Conservation (phyloP, 2,888 invertebrate species). For the Smittia aterrima region DNA sequence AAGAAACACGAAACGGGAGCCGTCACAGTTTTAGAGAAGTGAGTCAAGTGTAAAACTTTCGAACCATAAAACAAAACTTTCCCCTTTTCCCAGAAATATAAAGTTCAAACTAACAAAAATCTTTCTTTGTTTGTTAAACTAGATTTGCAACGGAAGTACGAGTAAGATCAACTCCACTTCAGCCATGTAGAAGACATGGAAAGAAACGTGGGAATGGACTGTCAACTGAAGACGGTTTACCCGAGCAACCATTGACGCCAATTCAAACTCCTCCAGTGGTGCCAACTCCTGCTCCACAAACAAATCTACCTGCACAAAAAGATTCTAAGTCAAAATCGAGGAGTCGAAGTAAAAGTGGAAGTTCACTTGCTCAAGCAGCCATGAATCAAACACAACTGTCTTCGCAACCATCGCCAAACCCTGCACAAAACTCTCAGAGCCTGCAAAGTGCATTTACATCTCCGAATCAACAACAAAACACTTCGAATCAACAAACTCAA, state of each 20-base stretch:
- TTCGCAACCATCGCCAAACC: neutral
- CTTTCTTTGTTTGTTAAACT: neutral
- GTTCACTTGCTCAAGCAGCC: slow-evolving; percentile 51
- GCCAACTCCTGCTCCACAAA: slow-evolving; percentile 43
- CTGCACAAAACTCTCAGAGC: neutral
- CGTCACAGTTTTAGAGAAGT: slow-evolving; percentile 81
- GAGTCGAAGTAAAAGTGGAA: slow-evolving; percentile 46
- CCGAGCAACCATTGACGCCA: slow-evolving; percentile 46
- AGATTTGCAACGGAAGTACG: slow-evolving; percentile 86
- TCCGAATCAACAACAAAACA: slow-evolving; percentile 51
- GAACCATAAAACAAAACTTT: slow-evolving; percentile 45
- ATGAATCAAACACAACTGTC: slow-evolving; percentile 51
- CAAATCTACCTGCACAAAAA: slow-evolving; percentile 44
- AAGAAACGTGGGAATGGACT: slow-evolving; percentile 73
- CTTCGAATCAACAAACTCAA: slow-evolving; percentile 46
- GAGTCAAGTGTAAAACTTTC: slow-evolving; percentile 60
- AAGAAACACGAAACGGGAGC: slow-evolving; percentile 77
- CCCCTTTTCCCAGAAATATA: neutral
- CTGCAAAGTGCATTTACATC: slow-evolving; percentile 52
- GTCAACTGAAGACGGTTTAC: slow-evolving; percentile 49
- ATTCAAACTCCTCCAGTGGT: slow-evolving; percentile 50
- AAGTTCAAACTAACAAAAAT: slow-evolving; percentile 1
- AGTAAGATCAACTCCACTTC: slow-evolving; percentile 78
- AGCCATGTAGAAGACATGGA: slow-evolving; percentile 76
- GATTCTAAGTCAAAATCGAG: slow-evolving; percentile 49